Conservation (phyloP, 2,113 vertebrate species). For the Microcebus ravelobensis region DNA sequence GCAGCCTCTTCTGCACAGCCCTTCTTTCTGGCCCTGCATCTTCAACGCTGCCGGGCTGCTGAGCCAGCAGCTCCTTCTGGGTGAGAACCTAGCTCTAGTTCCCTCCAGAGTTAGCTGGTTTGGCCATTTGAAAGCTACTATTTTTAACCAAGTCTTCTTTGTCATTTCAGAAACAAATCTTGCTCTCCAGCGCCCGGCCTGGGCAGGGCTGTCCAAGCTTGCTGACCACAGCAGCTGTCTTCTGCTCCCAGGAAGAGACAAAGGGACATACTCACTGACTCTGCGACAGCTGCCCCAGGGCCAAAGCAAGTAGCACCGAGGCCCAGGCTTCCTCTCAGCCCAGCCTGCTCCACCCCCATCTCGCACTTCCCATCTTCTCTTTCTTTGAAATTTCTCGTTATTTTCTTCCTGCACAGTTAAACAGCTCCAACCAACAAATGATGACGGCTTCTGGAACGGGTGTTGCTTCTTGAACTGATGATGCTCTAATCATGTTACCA, state of each 20-base stretch:
- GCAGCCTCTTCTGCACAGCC: rapidly evolving
- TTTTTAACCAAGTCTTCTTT: not conserved
- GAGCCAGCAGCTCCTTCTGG: not conserved
- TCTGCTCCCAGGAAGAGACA: not conserved
- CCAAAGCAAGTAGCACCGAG: not conserved
- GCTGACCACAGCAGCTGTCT: not conserved
- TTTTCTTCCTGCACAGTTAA: not conserved
- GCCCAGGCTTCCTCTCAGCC: not conserved
- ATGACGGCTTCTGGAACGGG: not conserved
- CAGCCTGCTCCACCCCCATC: not conserved
- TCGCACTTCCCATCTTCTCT: not conserved
- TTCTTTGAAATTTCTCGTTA: not conserved
- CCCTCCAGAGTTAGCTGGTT: not conserved
- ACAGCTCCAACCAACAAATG: not conserved
- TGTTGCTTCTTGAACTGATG: not conserved
- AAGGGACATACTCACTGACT: not conserved
- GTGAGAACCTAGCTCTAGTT: not conserved
- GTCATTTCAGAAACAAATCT: not conserved
- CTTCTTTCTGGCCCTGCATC: not conserved
- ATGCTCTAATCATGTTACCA: not conserved
- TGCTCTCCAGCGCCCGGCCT: not conserved
- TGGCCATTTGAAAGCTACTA: not conserved
- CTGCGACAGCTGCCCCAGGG: not conserved
- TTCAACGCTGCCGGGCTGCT: not conserved
- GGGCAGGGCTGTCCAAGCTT: not conserved